Evolutionary conservation across 2,113 vertebrate species (phyloP).

Genomic region (Microtus richardsoni): DNA sequence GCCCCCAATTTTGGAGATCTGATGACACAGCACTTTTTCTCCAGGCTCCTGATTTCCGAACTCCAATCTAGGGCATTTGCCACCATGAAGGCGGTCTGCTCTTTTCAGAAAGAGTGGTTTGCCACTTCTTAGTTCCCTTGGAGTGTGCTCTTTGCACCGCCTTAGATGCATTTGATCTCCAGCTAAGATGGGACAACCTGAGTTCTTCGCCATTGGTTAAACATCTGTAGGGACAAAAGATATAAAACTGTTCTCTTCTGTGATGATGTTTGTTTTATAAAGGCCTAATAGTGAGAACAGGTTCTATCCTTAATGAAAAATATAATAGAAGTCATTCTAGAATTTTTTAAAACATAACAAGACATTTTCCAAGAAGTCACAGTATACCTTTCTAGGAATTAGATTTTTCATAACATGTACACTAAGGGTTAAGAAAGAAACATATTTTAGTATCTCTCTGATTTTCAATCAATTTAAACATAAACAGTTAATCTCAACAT

Average conservation of each 20-base stretch:
- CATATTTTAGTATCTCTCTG: not conserved
- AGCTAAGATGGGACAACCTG: constrained; percentile 14
- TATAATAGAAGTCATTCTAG: not conserved
- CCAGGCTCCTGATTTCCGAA: constrained; percentile 73
- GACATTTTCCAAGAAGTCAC: not conserved
- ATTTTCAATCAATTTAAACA: constrained; percentile 57
- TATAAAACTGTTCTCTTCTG: not conserved
- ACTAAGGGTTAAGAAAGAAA: constrained; percentile 41
- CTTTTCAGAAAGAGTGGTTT: constrained; percentile 44
- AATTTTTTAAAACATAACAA: not conserved
- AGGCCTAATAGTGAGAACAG: constrained; percentile 14
- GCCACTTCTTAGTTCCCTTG: not conserved
- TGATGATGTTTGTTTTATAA: constrained; percentile 28
- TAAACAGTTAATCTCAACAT: constrained; percentile 1
- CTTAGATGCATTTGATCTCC: not conserved
- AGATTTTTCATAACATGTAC: constrained; percentile 17
- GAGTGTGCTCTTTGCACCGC: not conserved
- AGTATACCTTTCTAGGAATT: not conserved
- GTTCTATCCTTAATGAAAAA: not conserved
- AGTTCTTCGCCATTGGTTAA: constrained; percentile 31
- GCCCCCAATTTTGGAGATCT: constrained; percentile 52
- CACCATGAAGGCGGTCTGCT: not conserved
- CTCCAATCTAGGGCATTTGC: not conserved
- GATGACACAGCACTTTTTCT: constrained; percentile 64
- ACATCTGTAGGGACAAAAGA: not conserved